These are phyloP conservation scores for Typhlichthys eigenmanni DNA, from an alignment of 2,797 vertebrate species.

Conservation along the genomic window DNA sequence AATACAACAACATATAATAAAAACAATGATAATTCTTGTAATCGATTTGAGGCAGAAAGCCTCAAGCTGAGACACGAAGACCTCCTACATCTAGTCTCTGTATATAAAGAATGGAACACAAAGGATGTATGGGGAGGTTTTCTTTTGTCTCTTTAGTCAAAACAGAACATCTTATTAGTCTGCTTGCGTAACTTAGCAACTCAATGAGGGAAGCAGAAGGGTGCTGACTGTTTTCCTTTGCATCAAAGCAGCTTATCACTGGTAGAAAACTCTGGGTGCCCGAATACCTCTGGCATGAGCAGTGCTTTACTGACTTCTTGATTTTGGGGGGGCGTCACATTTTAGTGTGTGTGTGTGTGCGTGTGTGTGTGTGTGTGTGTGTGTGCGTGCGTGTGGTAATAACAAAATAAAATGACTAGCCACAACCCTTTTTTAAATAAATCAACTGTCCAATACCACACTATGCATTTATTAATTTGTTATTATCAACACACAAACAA, in stretches of 20 bases:
- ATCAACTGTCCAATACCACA: no score
- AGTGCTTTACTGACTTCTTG: no score
- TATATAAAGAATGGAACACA: conserved; percentile 13
- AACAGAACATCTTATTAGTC: conserved; percentile 33
- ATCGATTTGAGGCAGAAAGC: conserved; percentile 6
- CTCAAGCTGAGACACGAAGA: conserved; percentile 6
- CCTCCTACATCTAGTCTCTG: background rate
- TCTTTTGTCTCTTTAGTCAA: conserved; percentile 22
- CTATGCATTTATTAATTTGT: no score
- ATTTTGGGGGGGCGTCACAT: background rate
- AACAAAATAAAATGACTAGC: no score
- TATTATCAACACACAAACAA: no score
- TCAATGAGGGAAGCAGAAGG: conserved; percentile 16
- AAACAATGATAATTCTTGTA: background rate
- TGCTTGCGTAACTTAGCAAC: conserved; percentile 58
- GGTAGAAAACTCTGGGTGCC: no score
- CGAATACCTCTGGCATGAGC: no score
- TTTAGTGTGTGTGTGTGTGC: conserved; percentile 1
- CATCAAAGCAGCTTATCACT: background rate
- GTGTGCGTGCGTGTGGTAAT: background rate
- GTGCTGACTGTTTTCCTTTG: no score
- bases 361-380: conserved; percentile 2
- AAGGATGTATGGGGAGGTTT: conserved; percentile 13
- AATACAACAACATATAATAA: background rate
- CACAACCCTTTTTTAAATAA: no score